phyloP scores from a whole-genome alignment of 2,888 invertebrate species.

The Cecidostiba fungosa region DNA sequence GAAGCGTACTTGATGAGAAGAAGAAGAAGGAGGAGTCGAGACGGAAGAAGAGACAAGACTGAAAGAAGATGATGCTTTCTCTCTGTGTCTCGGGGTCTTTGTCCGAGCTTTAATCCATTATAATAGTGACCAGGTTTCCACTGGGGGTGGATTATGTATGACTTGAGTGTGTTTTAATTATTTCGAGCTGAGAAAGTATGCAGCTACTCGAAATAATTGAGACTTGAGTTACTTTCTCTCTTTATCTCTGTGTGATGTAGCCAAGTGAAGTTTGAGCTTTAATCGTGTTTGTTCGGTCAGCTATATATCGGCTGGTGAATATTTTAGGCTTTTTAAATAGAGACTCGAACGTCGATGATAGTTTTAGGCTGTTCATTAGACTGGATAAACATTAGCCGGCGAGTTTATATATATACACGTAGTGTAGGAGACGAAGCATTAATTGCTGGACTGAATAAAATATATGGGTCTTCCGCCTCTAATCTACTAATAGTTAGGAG shows the following conservation, averaged over 20 bases:
- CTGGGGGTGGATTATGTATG: background rate
- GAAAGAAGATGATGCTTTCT: constrained; percentile 22
- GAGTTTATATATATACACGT: constrained; percentile 5
- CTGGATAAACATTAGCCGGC: constrained; percentile 43
- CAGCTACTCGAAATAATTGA: background rate
- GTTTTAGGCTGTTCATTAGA: constrained; percentile 14
- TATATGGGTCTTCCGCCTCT: constrained; percentile 30
- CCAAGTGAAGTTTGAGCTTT: too few species aligned
- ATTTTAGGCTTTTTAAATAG: too few species aligned
- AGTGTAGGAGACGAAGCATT: constrained; percentile 46
- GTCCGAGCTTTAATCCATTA: constrained; percentile 11
- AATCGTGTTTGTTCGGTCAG: too few species aligned
- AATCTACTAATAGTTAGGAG: constrained; percentile 41
- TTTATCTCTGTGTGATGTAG: too few species aligned
- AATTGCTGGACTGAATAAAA: constrained; percentile 48
- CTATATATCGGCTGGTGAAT: too few species aligned
- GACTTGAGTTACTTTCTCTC: background rate
- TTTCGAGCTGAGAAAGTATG: background rate
- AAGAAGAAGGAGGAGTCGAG: constrained; percentile 35
- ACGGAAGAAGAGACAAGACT: constrained; percentile 33
- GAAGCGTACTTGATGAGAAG: constrained; percentile 72
- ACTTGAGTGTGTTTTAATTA: background rate
- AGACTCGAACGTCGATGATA: background rate
- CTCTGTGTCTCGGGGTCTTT: background rate
- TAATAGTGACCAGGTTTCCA: constrained; percentile 8